Conservation (phyloP, 2,888 invertebrate species). For the Aethes cnicana region DNA sequence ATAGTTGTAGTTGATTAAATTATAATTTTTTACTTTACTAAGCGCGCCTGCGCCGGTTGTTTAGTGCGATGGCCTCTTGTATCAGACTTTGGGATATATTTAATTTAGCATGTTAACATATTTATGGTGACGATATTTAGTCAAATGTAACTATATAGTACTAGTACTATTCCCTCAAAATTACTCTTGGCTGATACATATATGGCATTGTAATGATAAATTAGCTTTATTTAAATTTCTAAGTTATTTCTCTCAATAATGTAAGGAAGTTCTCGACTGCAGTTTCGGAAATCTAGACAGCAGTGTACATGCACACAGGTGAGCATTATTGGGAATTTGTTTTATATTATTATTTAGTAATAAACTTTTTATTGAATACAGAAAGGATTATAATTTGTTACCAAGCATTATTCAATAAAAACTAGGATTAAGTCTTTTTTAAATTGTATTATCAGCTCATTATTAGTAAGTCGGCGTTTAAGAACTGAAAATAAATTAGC, state of each 20-base stretch:
- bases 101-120: conserved; percentile 24
- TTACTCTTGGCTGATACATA: conserved; percentile 58
- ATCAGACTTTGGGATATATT: conserved; percentile 16
- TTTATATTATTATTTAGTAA: conserved; percentile 73
- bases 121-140: conserved; percentile 21
- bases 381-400: conserved; percentile 80
- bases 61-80: conserved; percentile 8
- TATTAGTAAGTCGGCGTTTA: conserved; percentile 81
- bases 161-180: conserved; percentile 46
- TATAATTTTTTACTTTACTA: conserved; percentile 55
- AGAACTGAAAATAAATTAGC: conserved; percentile 83
- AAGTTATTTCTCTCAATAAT: conserved; percentile 74
- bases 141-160: conserved; percentile 12
- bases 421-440: conserved; percentile 75
- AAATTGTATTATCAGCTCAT: conserved; percentile 82
- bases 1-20: conserved; percentile 69
- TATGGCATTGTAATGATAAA: conserved; percentile 63
- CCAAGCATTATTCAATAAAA: conserved; percentile 81
- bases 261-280: conserved; percentile 36
- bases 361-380: conserved; percentile 76
- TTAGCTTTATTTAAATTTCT: conserved; percentile 76
- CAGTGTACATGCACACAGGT: conserved; percentile 40
- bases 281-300: conserved; percentile 34
- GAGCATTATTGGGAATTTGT: conserved; percentile 69
- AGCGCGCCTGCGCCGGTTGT: conserved; percentile 19